These are phyloP conservation scores for Linnaemya tessellans DNA, from an alignment of 2,888 invertebrate species.

Conservation along the genomic window DNA sequence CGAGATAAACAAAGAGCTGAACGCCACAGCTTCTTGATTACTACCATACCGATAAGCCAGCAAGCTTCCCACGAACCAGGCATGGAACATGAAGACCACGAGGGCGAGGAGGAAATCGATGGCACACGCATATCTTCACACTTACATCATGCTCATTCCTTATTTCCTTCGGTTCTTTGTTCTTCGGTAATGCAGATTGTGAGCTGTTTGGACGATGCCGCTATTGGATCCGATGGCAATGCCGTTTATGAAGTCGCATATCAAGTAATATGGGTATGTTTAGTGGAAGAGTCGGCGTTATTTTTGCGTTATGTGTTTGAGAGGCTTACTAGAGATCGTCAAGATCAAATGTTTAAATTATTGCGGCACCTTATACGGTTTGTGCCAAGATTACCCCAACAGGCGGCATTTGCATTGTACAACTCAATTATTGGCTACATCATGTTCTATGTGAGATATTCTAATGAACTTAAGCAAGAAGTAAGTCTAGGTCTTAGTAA, in stretches of 20 bases:
- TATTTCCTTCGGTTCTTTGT: constrained; percentile 98
- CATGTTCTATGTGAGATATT: constrained; percentile 99
- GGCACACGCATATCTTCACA: constrained; percentile 90
- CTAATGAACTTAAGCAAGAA: constrained; percentile 97
- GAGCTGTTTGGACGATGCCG: constrained; percentile 96
- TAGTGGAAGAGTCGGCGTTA: constrained; percentile 98
- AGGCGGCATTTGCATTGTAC: constrained; percentile 98
- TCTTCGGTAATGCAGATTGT: constrained; percentile 98
- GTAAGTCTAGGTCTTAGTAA: constrained; percentile 71
- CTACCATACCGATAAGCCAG: constrained; percentile 96
- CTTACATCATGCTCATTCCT: constrained; percentile 94
- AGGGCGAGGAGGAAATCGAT: constrained; percentile 93
- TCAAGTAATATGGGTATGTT: constrained; percentile 98
- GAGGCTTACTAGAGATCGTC: constrained; percentile 95
- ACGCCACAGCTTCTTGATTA: constrained; percentile 96
- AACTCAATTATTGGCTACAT: constrained; percentile 99
- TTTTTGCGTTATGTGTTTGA: constrained; percentile 98
- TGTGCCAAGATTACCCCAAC: constrained; percentile 96
- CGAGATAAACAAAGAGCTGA: constrained; percentile 98
- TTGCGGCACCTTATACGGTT: constrained; percentile 96
- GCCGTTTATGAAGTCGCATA: constrained; percentile 99
- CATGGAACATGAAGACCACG: constrained; percentile 91
- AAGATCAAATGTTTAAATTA: constrained; percentile 96
- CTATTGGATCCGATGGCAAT: constrained; percentile 96
- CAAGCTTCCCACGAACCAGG: constrained; percentile 99